These are phyloP conservation scores for Antheraea mylitta DNA, from an alignment of 1,140 invertebrate species.

Conservation along the genomic window DNA sequence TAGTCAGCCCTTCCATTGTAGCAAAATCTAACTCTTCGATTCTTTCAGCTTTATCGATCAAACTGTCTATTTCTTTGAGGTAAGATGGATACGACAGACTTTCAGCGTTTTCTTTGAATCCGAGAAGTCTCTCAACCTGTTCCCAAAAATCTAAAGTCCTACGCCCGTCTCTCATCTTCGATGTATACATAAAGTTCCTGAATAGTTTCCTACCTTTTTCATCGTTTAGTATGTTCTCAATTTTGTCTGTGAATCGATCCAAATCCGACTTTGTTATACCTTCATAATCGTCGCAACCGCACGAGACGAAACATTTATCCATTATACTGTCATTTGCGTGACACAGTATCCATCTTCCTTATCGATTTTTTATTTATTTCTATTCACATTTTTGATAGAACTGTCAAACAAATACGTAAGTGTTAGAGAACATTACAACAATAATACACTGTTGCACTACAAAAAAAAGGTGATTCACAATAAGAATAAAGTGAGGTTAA, in stretches of 20 bases:
- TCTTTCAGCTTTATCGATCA: slow-evolving; percentile 62
- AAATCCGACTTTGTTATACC: slow-evolving; percentile 69
- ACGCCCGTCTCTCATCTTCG: slow-evolving; percentile 61
- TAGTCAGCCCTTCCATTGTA: slow-evolving; percentile 60
- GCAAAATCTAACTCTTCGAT: slow-evolving; percentile 70
- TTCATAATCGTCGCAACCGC: slow-evolving; percentile 67
- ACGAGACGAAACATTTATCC: slow-evolving; percentile 72
- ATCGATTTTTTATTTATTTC: slow-evolving; percentile 42
- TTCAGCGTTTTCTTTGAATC: slow-evolving; percentile 47
- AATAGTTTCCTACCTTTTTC: slow-evolving; percentile 69
- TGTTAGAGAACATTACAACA: not conserved
- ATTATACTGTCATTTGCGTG: slow-evolving; percentile 52
- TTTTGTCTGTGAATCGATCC: slow-evolving; percentile 74
- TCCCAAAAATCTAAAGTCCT: slow-evolving; percentile 65
- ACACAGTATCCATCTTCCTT: slow-evolving; percentile 38
- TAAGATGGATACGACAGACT: slow-evolving; percentile 40
- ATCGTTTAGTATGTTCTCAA: slow-evolving; percentile 73
- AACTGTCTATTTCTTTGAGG: slow-evolving; percentile 48
- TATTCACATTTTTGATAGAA: slow-evolving; percentile 6
- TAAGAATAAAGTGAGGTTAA: slow-evolving; percentile 51
- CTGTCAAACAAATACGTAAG: not conserved
- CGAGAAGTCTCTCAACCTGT: slow-evolving; percentile 55
- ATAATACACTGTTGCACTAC: not conserved
- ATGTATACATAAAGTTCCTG: slow-evolving; percentile 69
- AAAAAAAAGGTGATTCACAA: not conserved